Evolutionary conservation across 2,888 invertebrate genomes (phyloP).

Genomic region (Pachydiplax longipennis): DNA sequence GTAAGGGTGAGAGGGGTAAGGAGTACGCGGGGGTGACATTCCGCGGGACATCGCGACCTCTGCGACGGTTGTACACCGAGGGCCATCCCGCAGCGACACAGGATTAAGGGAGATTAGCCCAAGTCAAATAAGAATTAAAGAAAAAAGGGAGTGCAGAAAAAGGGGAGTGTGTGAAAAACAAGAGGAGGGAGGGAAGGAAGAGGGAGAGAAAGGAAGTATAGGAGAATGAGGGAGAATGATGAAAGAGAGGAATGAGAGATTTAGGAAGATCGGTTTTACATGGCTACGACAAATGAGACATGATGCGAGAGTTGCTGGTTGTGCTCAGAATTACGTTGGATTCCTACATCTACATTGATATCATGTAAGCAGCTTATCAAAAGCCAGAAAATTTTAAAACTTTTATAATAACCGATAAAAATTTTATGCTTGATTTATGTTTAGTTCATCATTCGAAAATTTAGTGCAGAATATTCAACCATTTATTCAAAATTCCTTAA

Average conservation of each 20-base stretch:
- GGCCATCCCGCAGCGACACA: slow-evolving; percentile 29
- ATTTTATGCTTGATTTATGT: too few relatives aligned
- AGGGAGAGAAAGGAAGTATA: neutral
- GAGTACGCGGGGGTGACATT: neutral
- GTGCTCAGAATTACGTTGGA: too few relatives aligned
- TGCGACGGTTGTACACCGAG: neutral
- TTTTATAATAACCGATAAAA: too few relatives aligned
- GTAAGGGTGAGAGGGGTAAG: too few relatives aligned
- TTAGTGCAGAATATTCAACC: too few relatives aligned
- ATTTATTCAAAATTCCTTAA: too few relatives aligned
- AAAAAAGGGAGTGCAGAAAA: neutral
- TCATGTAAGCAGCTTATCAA: too few relatives aligned
- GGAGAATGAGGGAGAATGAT: neutral
- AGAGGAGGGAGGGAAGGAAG: neutral
- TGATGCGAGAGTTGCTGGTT: too few relatives aligned
- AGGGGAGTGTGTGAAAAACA: neutral
- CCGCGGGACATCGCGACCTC: slow-evolving; percentile 39
- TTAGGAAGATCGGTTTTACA: neutral
- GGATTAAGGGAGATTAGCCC: slow-evolving; percentile 29
- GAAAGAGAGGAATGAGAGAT: neutral
- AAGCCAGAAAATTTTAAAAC: too few relatives aligned
- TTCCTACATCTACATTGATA: too few relatives aligned
- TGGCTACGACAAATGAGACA: neutral
- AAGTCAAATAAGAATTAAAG: slow-evolving; percentile 42
- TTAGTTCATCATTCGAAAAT: too few relatives aligned